Conservation (phyloP, 2,797 vertebrate genomes). For the Cyprinella venusta region DNA sequence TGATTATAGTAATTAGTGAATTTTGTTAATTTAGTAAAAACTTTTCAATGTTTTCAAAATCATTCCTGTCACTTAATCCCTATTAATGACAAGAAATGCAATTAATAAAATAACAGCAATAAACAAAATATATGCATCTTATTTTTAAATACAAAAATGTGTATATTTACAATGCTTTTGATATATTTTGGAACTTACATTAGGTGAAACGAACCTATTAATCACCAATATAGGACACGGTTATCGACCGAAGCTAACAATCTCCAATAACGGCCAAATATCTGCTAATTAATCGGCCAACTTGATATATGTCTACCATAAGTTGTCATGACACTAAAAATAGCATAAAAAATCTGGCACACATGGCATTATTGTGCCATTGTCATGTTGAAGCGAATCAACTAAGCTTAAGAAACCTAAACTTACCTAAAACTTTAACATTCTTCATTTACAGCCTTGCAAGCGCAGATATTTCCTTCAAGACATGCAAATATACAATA, state of each 20-base stretch:
- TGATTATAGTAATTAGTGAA: background rate
- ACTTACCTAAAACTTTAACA: background rate
- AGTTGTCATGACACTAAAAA: background rate
- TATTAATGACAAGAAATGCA: background rate
- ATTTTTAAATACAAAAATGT: no score
- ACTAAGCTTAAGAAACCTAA: background rate
- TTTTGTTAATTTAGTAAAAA: background rate
- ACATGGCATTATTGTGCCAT: background rate
- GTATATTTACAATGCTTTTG: no score
- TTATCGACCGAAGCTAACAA: background rate
- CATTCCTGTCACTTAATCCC: background rate
- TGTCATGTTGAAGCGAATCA: background rate
- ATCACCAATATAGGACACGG: background rate
- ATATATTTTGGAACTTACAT: background rate
- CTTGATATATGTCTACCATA: background rate
- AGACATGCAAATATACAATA: conserved; percentile 1
- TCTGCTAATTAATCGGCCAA: background rate
- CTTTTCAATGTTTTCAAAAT: no score
- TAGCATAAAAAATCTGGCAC: background rate
- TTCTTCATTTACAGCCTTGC: background rate
- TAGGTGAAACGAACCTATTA: background rate
- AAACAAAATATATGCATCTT: background rate
- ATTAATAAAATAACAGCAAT: background rate
- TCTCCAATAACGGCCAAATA: background rate
- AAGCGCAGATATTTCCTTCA: background rate